Percentiles rank a stretch among this genome's conserved stretches.
Evolutionary conservation across 2,797 vertebrate genomes (phyloP).

Genomic region (Chloroceryle inda): DNA sequence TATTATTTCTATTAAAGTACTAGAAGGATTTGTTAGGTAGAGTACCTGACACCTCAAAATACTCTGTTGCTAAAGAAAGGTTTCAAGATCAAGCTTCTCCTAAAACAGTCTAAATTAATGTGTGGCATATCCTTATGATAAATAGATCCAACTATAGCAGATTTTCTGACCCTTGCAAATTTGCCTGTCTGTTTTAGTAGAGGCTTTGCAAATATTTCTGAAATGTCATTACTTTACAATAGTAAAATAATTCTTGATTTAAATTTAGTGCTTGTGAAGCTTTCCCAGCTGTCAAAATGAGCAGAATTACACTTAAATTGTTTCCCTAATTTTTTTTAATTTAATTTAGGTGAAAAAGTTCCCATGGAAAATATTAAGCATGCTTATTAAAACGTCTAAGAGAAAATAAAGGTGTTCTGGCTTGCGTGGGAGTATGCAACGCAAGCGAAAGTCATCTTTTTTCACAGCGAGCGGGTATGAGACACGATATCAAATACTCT

Average conservation of each 20-base stretch:
- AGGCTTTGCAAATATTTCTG: not conserved
- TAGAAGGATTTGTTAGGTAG: not conserved
- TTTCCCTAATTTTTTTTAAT: not conserved
- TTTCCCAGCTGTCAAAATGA: not conserved
- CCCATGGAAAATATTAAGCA: not conserved
- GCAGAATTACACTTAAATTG: not conserved
- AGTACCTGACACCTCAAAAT: not conserved
- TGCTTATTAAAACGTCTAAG: not conserved
- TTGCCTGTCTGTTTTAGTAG: not conserved
- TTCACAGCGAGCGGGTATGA: rapidly evolving
- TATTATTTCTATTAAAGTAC: not conserved
- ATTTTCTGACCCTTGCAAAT: not conserved
- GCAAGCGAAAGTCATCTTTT: not conserved
- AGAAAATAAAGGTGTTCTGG: not conserved
- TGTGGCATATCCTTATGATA: not conserved
- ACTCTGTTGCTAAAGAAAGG: not conserved
- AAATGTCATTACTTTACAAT: not conserved
- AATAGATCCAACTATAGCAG: not conserved
- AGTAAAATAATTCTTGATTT: not conserved
- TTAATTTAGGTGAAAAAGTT: not conserved
- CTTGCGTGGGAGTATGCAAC: not conserved
- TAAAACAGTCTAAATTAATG: not conserved
- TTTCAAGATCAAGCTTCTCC: not conserved
- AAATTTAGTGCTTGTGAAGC: not conserved
- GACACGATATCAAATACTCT: not conserved